These are phyloP conservation scores for Emys orbicularis DNA, from an alignment of 2,797 vertebrate species.

Conservation along the genomic window DNA sequence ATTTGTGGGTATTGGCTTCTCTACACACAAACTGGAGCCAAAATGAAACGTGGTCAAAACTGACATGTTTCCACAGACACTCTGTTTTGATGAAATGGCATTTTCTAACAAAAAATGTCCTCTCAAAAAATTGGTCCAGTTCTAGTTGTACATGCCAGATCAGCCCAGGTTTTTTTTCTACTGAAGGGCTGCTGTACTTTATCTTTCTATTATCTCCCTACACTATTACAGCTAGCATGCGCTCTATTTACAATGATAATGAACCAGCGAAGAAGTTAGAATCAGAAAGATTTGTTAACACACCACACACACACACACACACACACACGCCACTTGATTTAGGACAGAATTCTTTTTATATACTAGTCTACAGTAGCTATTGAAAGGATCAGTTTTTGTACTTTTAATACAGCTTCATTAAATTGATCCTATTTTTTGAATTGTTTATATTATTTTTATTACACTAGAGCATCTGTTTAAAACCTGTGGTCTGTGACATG, in stretches of 20 bases:
- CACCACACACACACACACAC: not conserved
- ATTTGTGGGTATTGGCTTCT: not conserved
- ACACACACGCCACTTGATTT: not conserved
- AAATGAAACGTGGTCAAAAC: slow-evolving; percentile 15
- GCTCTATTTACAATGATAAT: not conserved
- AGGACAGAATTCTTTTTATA: not conserved
- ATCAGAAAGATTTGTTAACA: not conserved
- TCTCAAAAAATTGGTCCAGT: not conserved
- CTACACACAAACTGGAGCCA: not conserved
- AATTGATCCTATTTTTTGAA: not conserved
- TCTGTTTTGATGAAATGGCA: not conserved
- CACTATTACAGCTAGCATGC: not conserved
- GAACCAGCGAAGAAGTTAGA: not conserved
- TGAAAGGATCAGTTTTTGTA: not conserved
- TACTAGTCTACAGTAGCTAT: not conserved
- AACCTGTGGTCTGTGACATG: not conserved
- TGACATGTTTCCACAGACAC: not conserved
- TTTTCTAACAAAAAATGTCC: not conserved
- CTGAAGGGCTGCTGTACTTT: slow-evolving; percentile 13
- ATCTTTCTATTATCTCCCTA: not conserved
- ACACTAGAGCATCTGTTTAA: not conserved
- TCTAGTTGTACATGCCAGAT: slow-evolving; percentile 35
- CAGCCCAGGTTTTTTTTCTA: not conserved
- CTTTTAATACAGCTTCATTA: not conserved
- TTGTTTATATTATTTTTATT: not conserved